Base-by-base conservation (phyloP, 2,113 vertebrate genomes). In the Addax nasomaculatus region DNA sequence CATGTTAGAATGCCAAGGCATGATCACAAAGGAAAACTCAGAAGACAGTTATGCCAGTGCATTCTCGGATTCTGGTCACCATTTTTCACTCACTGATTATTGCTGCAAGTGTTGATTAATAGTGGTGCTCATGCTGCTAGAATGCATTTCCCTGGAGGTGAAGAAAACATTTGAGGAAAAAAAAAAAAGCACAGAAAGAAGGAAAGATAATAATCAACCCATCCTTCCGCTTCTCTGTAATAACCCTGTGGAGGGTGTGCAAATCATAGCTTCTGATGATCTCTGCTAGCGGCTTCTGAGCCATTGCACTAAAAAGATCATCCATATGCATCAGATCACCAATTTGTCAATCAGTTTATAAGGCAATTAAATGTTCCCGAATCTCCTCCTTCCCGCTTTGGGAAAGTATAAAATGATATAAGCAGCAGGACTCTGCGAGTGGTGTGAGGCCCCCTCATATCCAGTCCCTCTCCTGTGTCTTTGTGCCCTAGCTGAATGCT, bases 31-130 rank as follows among this genome's bases (percentile, higher is more conserved):
- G 96, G 97, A 76, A 97, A 97, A 64, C 8, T 8, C 47, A 36
- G 96, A 14, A 98, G 97, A 91, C 93, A 98, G 97, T 93, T 98
- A 96, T 45, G 98, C 97, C 97, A 88, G 93, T 93, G 96, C 98
- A 95, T 98, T 98, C 95, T 94, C 97, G 95, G 97, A 98, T 98
- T 97, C 98, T 98, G 98, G 98, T 98, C 98, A 98, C 98, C 97
- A 98, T 98, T 99, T 98, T 98, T 98, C 98, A 98, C 98, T 98
- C 97, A 78, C 98, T 99, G 99, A 99, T 99, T 98, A 99, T 98
- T 97, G 92, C 98, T 98, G 95, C 98, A 98, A 98, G 98, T 98
- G 99, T 98, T 99, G 99, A 99, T 99, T 98, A 99, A 99, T 98
- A 98, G 98, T 97, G 98, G 98, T 92, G 97, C 95, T 99, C 98